phyloP scores from a whole-genome alignment of 2,113 vertebrate species.

The Peromyscus leucopus region DNA sequence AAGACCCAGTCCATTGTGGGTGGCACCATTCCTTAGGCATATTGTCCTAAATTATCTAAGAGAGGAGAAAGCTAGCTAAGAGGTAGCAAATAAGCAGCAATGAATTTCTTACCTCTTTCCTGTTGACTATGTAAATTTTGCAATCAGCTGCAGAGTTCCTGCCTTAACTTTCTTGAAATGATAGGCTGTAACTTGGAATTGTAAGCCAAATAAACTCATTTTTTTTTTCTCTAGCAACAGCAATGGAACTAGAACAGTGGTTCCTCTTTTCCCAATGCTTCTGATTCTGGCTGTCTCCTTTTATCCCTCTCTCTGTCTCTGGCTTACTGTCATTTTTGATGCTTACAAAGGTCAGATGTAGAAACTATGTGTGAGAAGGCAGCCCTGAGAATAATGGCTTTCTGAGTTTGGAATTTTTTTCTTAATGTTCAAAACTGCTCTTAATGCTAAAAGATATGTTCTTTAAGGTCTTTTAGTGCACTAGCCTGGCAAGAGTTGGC shows the following conservation, averaged over 20 bases:
- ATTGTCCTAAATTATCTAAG: neutral
- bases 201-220: neutral
- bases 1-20: neutral
- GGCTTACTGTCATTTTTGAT: neutral
- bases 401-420: neutral
- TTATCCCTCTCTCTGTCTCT: neutral
- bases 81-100: neutral
- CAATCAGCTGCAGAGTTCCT: neutral
- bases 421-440: neutral
- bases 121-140: neutral
- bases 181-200: neutral
- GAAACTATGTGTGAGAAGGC: neutral
- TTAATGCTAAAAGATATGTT: neutral
- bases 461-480: neutral
- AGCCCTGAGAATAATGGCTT: neutral
- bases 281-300: neutral
- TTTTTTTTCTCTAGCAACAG: neutral
- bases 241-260: neutral
- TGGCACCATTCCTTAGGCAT: neutral
- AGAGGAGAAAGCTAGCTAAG: neutral
- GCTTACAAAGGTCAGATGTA: neutral
- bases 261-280: neutral
- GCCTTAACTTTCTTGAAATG: no score
- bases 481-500: constrained; percentile 18
- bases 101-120: neutral